Evolutionary conservation across 2,888 invertebrate species (phyloP).

Genomic region (Uloborus plumipes): DNA sequence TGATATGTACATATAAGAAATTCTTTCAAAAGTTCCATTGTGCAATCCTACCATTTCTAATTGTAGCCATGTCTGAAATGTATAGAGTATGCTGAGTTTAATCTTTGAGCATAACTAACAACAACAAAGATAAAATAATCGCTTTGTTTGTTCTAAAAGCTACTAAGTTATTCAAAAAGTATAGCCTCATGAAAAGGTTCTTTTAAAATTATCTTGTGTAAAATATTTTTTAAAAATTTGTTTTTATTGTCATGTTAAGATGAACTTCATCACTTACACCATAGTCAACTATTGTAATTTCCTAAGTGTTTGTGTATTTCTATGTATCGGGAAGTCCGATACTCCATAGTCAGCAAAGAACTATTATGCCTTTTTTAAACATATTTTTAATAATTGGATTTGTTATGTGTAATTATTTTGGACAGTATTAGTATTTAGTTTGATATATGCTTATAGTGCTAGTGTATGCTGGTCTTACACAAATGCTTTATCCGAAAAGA

Average conservation of each 20-base stretch:
- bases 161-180: no score
- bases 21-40: background rate
- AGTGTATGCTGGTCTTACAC: constrained; percentile 64
- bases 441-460: constrained; percentile 40
- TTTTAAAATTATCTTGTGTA: constrained; percentile 42
- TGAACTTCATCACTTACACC: no score
- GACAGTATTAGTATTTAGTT: constrained; percentile 59
- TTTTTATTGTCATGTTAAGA: no score
- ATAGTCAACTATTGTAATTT: no score
- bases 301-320: no score
- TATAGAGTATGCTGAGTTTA: constrained; percentile 25
- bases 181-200: constrained; percentile 6
- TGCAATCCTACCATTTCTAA: constrained; percentile 48
- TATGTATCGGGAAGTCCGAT: no score
- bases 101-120: no score
- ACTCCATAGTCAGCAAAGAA: no score
- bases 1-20: no score
- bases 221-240: constrained; percentile 7
- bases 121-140: no score
- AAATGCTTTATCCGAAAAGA: constrained; percentile 32
- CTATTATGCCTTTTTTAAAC: no score
- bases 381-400: constrained; percentile 26
- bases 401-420: constrained; percentile 55
- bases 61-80: constrained; percentile 33
- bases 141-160: no score